phyloP scores from a whole-genome alignment of 2,888 invertebrate genomes.

The Melinopterus prodromus region DNA sequence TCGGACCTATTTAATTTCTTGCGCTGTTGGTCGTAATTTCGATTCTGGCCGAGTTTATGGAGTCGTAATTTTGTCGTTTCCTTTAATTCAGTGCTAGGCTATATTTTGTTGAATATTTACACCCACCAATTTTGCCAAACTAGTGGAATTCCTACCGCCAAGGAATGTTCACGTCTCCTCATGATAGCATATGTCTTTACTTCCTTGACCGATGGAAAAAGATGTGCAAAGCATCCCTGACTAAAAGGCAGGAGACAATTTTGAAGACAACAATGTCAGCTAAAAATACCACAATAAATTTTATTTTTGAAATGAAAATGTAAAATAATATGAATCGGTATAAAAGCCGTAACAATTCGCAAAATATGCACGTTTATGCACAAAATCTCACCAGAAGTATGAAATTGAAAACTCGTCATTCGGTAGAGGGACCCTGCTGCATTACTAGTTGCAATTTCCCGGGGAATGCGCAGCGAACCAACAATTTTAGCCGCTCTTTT shows the following conservation, averaged over 20 bases:
- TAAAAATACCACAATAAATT: too few relatives aligned
- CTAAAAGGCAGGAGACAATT: too few relatives aligned
- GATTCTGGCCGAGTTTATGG: not conserved
- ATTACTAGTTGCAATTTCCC: not conserved
- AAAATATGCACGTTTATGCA: not conserved
- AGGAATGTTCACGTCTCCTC: too few relatives aligned
- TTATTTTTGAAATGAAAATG: too few relatives aligned
- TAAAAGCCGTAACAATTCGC: not conserved
- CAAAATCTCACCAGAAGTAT: not conserved
- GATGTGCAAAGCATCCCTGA: too few relatives aligned
- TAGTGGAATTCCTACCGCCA: too few relatives aligned
- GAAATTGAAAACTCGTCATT: not conserved
- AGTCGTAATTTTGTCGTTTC: not conserved
- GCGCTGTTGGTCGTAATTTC: slow-evolving; percentile 4
- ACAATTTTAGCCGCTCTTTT: not conserved
- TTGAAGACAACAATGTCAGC: too few relatives aligned
- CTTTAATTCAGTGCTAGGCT: not conserved
- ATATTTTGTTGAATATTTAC: not conserved
- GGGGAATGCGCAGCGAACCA: not conserved
- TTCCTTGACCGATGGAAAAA: too few relatives aligned
- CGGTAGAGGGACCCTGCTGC: not conserved
- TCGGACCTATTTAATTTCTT: slow-evolving; percentile 4
- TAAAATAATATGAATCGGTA: too few relatives aligned
- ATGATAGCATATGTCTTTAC: too few relatives aligned
- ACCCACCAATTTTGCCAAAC: not conserved